These are phyloP conservation scores for Parazoanthus darwini DNA, from an alignment of 92 coral and sea anemone species.

Conservation along the genomic window DNA sequence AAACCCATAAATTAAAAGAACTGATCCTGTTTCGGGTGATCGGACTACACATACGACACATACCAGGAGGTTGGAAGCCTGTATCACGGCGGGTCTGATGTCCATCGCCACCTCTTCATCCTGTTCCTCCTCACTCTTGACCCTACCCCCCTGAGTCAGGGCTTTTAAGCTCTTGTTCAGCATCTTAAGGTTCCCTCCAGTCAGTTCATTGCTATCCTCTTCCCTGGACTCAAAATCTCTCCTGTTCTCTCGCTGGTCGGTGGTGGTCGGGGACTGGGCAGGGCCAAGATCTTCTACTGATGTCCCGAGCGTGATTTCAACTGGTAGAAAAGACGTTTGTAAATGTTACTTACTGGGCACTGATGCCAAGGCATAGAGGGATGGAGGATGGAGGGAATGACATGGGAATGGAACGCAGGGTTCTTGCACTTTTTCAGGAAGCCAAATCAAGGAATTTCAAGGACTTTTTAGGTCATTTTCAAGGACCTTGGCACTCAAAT, in stretches of 20 bases:
- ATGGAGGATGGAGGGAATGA: not conserved
- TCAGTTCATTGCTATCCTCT: slow-evolving; percentile 75
- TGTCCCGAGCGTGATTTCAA: slow-evolving; percentile 53
- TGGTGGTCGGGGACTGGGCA: slow-evolving; percentile 66
- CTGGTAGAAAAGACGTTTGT: slow-evolving; percentile 23
- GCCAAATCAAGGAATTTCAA: too few species aligned
- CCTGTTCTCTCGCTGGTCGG: slow-evolving; percentile 58
- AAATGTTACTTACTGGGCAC: not conserved
- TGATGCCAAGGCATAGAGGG: slow-evolving; percentile 2
- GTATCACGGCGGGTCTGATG: slow-evolving; percentile 61
- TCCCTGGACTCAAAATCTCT: slow-evolving; percentile 62
- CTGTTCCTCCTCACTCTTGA: slow-evolving; percentile 47
- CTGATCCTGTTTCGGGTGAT: too few species aligned
- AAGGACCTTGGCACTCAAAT: too few species aligned
- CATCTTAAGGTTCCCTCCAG: slow-evolving; percentile 89
- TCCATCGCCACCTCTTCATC: slow-evolving; percentile 86
- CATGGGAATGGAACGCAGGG: too few species aligned
- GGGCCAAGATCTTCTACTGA: slow-evolving; percentile 69
- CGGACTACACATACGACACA: not conserved
- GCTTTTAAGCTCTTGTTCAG: slow-evolving; percentile 71
- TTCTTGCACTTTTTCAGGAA: too few species aligned
- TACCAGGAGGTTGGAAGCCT: slow-evolving; percentile 84
- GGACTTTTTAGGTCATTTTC: too few species aligned
- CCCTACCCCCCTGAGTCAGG: slow-evolving; percentile 45
- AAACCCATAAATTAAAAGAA: too few species aligned